phyloP scores from a whole-genome alignment of 2,888 invertebrate genomes.

The Loripinus fragilis region DNA sequence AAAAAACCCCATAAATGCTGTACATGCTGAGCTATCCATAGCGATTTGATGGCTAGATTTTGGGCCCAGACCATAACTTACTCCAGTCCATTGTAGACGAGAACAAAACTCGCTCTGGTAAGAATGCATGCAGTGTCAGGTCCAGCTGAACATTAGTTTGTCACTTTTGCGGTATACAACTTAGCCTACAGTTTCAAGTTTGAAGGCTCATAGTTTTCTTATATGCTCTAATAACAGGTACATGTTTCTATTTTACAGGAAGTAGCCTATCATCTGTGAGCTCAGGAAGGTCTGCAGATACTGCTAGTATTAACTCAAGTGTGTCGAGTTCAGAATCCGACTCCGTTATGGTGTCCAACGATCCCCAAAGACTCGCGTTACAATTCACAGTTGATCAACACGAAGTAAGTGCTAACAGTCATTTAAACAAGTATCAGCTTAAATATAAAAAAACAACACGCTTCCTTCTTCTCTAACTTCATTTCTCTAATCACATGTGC shows the following conservation, averaged over 20 bases:
- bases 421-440: not conserved
- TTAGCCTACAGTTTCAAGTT: no score
- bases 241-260: constrained; percentile 53
- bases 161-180: no score
- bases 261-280: constrained; percentile 67
- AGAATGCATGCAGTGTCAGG: no score
- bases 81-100: no score
- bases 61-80: no score
- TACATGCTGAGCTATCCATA: no score
- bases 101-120: no score
- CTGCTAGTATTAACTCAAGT: constrained; percentile 66
- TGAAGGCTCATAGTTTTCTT: not conserved
- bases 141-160: no score
- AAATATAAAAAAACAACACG: not conserved
- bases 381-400: constrained; percentile 71
- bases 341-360: constrained; percentile 63
- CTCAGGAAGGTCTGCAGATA: constrained; percentile 68
- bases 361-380: constrained; percentile 69
- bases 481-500: no score
- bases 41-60: no score
- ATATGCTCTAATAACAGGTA: not conserved
- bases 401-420: constrained; percentile 50
- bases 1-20: no score
- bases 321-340: constrained; percentile 67
- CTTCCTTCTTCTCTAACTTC: no score